Base-by-base conservation (phyloP, 2,797 vertebrate genomes). In the Chrysolophus pictus region DNA sequence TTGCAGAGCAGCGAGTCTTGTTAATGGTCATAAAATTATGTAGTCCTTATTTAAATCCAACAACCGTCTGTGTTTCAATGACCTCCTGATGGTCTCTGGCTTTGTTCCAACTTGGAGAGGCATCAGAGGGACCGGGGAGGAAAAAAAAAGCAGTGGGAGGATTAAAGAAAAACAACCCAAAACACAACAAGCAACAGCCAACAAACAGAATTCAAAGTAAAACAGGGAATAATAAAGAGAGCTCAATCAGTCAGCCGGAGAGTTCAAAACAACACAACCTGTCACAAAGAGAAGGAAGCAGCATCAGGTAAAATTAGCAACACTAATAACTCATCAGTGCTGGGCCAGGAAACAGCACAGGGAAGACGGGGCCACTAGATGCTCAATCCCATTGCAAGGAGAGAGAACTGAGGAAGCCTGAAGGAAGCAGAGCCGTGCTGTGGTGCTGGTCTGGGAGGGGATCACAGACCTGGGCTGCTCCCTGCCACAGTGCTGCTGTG, bases 1-100 rank as follows among this genome's bases (percentile, higher is more conserved):
- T 92, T 68, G 95, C 94, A 72, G 89, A 84, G 85, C 85, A 94
- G 88, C 33, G 1, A 96, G 84, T 65, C 90, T 84, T 63, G 77
- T 92, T 97, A 97, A 96, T 96, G 90, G 91, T 94, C 94, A 93
- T 96, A 85, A 96, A 95, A 96, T 97, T 96, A 95, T 77, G 93
- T 76, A 91, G 82, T 87, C 87, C 91, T 97, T 96, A 96, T 96
- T 97, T 96, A 97, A 97, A 96, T 84, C 94, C 95, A 96, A 93
- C 95, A 87, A 65, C 85, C 14, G 78, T 89, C 95, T 95, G 95
- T 89, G 85, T 96, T 93, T 92, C 82, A 93, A 53, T 89, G 95
- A 95, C 96, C 94, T 96, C 96, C 88, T 35, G 18, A 91, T 62
- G 91, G 91, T 93, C 76, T 84, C 83, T 96, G 96, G 95, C 92